Evolutionary conservation across 1,140 invertebrate genomes (phyloP), one percentile per base, ranked within the genome.

Genomic region (Hormaphis cornu): DNA sequence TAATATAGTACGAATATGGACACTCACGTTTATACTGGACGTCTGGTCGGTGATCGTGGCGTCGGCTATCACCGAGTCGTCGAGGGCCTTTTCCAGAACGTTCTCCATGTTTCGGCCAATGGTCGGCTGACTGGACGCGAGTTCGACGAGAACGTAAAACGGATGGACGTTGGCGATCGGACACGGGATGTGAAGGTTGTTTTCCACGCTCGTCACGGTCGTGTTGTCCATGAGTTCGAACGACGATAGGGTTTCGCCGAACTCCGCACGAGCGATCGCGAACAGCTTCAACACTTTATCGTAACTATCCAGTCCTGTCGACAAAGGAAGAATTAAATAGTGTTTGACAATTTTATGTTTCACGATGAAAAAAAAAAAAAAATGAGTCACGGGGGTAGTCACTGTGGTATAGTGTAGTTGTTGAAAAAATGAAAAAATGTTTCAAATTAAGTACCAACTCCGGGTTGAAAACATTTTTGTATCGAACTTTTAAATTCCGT

Each of bases 111-210:
- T 12, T 30, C 24, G 44, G 10, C 28, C 14, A 2, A 66, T 6
- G 0, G 10, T 44, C 3, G 37, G 18, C 22, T 58, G 53, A 71
- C 91, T 93, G 5, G 93, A 93, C 20, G 91, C 88, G 0, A 92
- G 92, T 80, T 98, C 95, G 56, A 97, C 85, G 1, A 98, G 75
- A 74, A 95, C 86, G 76, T 97, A 97, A 78, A 96, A 97, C 2
- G 89, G 87, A 48, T 66, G 44, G 77, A 85, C 86, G 24, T 84
- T 81, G 10, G 24, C 18, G 26, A 74, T 46, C 10, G 74, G 74
- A 71, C 63, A 74, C 6, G 46, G 14, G 0, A 72, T 16, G 8
- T 74, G 69, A 2, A 73, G 50, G 1, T 71, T 26, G 10, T 61
- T 50, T 63, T 72, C 56, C 1, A 71, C 70, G 16, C 78, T 78